phyloP scores from a whole-genome alignment of 2,113 vertebrate genomes.

The Brachypodius melanocephalos region DNA sequence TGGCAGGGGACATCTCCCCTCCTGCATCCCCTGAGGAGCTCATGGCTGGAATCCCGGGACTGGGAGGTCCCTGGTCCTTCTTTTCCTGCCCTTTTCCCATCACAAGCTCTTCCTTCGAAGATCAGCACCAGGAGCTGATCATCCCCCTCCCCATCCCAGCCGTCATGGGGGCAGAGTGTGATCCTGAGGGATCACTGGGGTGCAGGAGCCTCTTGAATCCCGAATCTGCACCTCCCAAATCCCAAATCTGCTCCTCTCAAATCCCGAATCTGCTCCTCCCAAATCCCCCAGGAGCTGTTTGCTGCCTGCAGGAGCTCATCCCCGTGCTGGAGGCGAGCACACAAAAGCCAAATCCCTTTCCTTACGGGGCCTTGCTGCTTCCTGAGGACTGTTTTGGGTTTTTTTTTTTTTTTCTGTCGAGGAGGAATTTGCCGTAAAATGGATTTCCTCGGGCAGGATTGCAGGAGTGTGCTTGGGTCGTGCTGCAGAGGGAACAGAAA shows the following conservation, averaged over 20 bases:
- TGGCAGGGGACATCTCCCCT: no score
- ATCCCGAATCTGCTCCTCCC: neutral
- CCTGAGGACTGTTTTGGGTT: no score
- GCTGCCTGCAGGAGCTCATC: neutral
- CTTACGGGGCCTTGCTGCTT: neutral
- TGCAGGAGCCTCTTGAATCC: neutral
- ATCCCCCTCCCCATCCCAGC: neutral
- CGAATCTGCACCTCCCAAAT: neutral
- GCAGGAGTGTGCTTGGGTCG: no score
- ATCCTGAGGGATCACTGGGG: neutral
- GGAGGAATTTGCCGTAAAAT: neutral
- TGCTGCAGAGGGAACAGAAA: neutral
- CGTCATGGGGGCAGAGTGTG: neutral
- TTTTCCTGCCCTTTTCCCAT: no score
- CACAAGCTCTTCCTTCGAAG: no score
- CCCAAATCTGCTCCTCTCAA: neutral
- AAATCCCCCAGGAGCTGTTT: neutral
- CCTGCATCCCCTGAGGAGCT: no score
- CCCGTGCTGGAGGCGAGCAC: no score
- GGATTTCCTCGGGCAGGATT: neutral
- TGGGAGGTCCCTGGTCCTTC: no score
- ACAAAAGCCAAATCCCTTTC: neutral
- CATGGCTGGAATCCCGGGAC: no score
- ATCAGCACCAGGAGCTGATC: neutral
- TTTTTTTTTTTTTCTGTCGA: neutral